These are phyloP conservation scores for Spheniscus mendiculus DNA, from an alignment of 2,113 vertebrate species.

Conservation along the genomic window DNA sequence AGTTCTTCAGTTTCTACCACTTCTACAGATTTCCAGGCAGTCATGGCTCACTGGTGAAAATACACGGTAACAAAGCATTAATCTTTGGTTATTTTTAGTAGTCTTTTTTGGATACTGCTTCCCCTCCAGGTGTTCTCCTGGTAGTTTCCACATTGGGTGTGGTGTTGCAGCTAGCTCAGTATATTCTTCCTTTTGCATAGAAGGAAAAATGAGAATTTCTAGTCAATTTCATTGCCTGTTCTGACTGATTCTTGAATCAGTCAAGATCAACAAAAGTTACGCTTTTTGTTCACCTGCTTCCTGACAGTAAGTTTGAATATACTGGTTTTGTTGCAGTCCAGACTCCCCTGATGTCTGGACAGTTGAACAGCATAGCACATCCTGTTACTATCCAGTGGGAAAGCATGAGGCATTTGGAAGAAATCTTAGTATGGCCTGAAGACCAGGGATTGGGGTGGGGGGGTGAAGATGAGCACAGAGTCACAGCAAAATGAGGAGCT, in stretches of 20 bases:
- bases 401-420: background rate
- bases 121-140: background rate
- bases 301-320: background rate
- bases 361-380: background rate
- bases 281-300: background rate
- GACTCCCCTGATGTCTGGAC: background rate
- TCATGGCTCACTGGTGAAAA: background rate
- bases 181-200: background rate
- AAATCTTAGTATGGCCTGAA: background rate
- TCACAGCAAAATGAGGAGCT: background rate
- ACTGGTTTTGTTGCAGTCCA: background rate
- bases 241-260: background rate
- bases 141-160: background rate
- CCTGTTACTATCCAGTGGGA: background rate
- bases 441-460: accelerated
- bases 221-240: background rate
- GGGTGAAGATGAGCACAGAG: background rate
- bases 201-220: background rate
- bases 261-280: background rate
- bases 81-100: background rate
- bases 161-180: background rate
- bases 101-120: background rate
- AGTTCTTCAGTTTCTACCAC: background rate
- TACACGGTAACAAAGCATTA: background rate
- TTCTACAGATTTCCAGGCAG: background rate